phyloP scores from a whole-genome alignment of 1,140 invertebrate genomes.

The Drosophila arizonae region DNA sequence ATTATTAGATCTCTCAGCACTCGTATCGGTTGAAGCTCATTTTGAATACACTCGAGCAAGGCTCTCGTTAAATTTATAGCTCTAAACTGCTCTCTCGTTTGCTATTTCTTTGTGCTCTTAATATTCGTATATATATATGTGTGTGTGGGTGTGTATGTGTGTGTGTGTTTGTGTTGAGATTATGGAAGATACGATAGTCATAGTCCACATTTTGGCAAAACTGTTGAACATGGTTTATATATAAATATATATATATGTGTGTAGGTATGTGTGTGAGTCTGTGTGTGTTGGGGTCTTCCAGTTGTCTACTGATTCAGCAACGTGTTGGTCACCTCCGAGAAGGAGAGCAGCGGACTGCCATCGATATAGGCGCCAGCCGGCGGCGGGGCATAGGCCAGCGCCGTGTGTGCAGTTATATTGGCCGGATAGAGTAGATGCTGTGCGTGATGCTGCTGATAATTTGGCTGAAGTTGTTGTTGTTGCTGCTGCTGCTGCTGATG shows the following conservation, averaged over 20 bases:
- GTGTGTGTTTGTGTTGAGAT: slow-evolving; percentile 43
- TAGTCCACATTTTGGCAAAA: slow-evolving; percentile 83
- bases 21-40: neutral
- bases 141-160: slow-evolving; percentile 23
- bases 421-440: slow-evolving; percentile 84
- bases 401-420: slow-evolving; percentile 84
- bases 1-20: neutral
- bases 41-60: slow-evolving; percentile 14
- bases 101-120: slow-evolving; percentile 9
- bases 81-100: slow-evolving; percentile 19
- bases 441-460: slow-evolving; percentile 74
- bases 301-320: slow-evolving; percentile 87
- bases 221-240: slow-evolving; percentile 63
- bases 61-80: slow-evolving; percentile 12
- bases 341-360: slow-evolving; percentile 91
- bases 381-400: slow-evolving; percentile 73
- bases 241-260: slow-evolving; percentile 27
- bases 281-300: neutral
- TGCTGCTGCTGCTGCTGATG: slow-evolving; percentile 48
- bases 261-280: slow-evolving; percentile 29
- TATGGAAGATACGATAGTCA: slow-evolving; percentile 82
- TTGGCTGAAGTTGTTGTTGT: slow-evolving; percentile 51
- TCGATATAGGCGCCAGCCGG: slow-evolving; percentile 85
- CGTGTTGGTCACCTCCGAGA: slow-evolving; percentile 92
- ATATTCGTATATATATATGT: slow-evolving; percentile 19